Evolutionary conservation across 2,797 vertebrate species (phyloP).

Genomic region (Mus minutoides): DNA sequence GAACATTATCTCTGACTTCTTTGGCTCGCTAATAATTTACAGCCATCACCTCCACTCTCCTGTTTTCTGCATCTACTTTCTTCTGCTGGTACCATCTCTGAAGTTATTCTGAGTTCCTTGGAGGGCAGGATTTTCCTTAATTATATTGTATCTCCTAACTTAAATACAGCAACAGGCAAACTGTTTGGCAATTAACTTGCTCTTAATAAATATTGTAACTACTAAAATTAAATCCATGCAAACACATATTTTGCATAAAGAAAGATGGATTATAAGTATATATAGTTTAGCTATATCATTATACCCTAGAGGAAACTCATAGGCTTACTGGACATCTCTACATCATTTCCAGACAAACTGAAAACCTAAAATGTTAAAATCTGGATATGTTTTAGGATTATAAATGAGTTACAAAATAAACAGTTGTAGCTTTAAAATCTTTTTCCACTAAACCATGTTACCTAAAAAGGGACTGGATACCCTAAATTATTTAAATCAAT

Average conservation of each 20-base stretch:
- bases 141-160: background rate
- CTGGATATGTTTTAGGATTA: background rate
- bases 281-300: too few relatives aligned
- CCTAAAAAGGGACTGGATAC: background rate
- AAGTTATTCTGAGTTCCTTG: background rate
- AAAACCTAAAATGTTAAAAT: background rate
- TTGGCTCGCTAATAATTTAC: background rate
- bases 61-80: background rate
- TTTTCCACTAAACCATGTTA: background rate
- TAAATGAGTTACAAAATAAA: background rate
- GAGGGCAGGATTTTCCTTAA: background rate
- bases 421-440: background rate
- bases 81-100: background rate
- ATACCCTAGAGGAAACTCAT: background rate
- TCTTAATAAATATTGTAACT: constrained; percentile 20
- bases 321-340: background rate
- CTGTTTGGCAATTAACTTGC: background rate
- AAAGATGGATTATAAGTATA: background rate
- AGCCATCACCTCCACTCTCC: too few relatives aligned
- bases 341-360: constrained; percentile 5
- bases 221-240: background rate
- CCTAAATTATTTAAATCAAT: background rate
- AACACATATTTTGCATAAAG: constrained; percentile 33
- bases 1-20: background rate
- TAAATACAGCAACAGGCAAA: background rate